Conservation (phyloP, 1,140 invertebrate genomes). For the Drosophila santomea region DNA sequence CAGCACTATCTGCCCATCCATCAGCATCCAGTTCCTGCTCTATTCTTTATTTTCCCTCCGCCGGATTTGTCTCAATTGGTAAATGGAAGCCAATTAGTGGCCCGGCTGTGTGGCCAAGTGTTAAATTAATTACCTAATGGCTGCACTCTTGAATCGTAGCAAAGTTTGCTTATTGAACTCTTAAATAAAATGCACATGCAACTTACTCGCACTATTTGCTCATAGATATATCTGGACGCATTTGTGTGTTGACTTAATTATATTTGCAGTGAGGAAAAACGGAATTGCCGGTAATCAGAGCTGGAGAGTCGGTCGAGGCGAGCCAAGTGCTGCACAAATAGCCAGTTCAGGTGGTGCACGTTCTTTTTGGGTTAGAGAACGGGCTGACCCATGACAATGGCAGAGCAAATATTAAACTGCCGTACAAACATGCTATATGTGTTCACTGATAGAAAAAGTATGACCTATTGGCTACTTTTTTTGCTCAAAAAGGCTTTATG, state of each 20-base stretch:
- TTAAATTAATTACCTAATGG: conserved; percentile 82
- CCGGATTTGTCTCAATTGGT: conserved; percentile 53
- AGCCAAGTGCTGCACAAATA: conserved; percentile 74
- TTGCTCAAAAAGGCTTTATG: neutral
- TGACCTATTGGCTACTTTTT: neutral
- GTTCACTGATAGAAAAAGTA: conserved; percentile 4
- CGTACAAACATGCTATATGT: conserved; percentile 29
- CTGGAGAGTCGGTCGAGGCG: conserved; percentile 37
- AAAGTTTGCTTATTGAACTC: conserved; percentile 71
- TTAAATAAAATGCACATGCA: conserved; percentile 69
- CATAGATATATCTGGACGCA: conserved; percentile 37
- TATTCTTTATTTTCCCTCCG: conserved; percentile 21
- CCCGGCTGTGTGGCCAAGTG: conserved; percentile 60
- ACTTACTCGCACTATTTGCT: conserved; percentile 36
- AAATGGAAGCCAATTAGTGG: conserved; percentile 78
- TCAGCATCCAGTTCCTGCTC: neutral
- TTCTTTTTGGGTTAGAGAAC: conserved; percentile 10
- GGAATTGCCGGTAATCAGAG: conserved; percentile 74
- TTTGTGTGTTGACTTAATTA: conserved; percentile 67
- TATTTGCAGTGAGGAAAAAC: conserved; percentile 71
- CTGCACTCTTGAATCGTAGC: conserved; percentile 34
- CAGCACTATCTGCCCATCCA: conserved; percentile 9
- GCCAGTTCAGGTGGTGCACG: conserved; percentile 47
- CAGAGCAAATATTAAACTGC: conserved; percentile 65
- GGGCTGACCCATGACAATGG: conserved; percentile 61